These are phyloP conservation scores for Melipona beecheii DNA, from an alignment of 2,888 invertebrate genomes.

Conservation along the genomic window DNA sequence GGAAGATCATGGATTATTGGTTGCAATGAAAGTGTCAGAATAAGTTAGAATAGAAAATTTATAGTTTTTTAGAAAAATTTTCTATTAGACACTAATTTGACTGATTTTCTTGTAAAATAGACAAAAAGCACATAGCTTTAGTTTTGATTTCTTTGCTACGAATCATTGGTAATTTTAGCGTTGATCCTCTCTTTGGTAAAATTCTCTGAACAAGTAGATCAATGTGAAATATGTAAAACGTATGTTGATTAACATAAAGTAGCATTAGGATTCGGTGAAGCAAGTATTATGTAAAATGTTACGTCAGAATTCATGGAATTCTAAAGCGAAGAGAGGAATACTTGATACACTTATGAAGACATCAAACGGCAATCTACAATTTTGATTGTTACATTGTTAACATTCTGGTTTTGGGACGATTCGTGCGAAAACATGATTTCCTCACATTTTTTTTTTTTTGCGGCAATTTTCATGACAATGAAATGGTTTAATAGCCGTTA, in stretches of 20 bases:
- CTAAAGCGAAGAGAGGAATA: background rate
- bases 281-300: background rate
- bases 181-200: background rate
- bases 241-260: background rate
- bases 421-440: conserved; percentile 39
- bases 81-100: background rate
- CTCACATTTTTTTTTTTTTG: conserved; percentile 23
- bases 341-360: too few species aligned
- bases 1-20: background rate
- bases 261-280: background rate
- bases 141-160: background rate
- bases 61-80: background rate
- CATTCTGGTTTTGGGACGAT: background rate
- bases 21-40: background rate
- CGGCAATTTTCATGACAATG: conserved; percentile 67
- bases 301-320: background rate
- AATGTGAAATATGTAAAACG: background rate
- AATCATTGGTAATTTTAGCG: background rate
- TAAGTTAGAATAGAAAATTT: background rate
- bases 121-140: background rate
- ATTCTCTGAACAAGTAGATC: background rate
- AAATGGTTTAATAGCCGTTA: conserved; percentile 72
- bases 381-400: background rate
- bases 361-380: background rate
- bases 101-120: background rate